phyloP scores from a whole-genome alignment of 2,113 vertebrate genomes.

The Tringa solitaria region DNA sequence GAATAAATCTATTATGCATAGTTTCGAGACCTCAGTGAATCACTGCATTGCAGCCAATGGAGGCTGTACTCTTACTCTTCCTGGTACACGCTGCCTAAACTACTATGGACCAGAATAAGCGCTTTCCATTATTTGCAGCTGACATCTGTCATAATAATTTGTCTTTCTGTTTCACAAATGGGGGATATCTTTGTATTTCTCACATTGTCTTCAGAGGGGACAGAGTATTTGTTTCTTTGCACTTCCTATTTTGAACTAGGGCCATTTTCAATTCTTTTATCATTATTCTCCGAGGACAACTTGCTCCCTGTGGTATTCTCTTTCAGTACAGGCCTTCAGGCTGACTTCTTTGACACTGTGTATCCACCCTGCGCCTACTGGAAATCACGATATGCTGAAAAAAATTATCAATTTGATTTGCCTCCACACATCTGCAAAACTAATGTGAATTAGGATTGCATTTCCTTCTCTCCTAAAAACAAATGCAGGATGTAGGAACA shows the following conservation, averaged over 20 bases:
- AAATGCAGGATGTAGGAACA: not conserved
- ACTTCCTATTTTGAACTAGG: not conserved
- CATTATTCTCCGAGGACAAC: not conserved
- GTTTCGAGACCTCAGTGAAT: not conserved
- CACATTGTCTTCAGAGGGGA: not conserved
- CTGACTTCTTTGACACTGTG: not conserved
- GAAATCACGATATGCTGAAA: not conserved
- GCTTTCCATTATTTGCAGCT: not conserved
- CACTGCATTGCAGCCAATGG: not conserved
- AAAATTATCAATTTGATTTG: not conserved
- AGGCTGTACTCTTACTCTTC: not conserved
- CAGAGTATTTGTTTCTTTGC: not conserved
- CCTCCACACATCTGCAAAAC: not conserved
- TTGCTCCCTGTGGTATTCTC: not conserved
- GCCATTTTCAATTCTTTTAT: not conserved
- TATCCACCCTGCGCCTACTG: not conserved
- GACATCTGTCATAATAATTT: constrained; percentile 29
- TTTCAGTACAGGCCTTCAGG: not conserved
- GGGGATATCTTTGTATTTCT: not conserved
- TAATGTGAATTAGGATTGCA: not conserved
- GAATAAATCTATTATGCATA: not conserved
- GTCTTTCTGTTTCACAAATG: constrained; percentile 1
- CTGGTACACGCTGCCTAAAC: not conserved
- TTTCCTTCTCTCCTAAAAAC: not conserved
- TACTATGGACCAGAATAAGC: not conserved